phyloP scores from a whole-genome alignment of 2,888 invertebrate species.

The Tachina fera region DNA sequence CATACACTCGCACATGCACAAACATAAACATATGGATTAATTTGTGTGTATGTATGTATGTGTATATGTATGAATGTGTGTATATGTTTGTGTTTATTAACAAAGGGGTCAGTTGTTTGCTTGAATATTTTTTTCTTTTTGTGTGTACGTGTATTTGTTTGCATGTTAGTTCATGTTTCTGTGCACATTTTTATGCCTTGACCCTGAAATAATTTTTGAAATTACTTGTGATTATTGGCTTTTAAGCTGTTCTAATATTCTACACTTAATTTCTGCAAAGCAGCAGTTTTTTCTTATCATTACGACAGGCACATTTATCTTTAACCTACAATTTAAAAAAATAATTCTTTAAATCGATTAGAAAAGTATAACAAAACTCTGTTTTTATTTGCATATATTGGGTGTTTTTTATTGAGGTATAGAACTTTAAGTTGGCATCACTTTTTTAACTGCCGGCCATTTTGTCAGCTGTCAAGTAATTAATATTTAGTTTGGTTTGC shows the following conservation, averaged over 20 bases:
- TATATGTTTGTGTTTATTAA: neutral
- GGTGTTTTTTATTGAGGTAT: too few species aligned
- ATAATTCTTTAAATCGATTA: neutral
- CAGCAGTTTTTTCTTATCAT: neutral
- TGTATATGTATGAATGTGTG: neutral
- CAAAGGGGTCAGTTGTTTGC: constrained; percentile 25
- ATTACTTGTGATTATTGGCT: constrained; percentile 69
- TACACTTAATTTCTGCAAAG: constrained; percentile 30
- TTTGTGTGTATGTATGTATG: neutral
- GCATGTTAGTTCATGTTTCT: neutral
- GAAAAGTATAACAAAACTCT: too few species aligned
- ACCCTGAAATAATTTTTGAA: constrained; percentile 65
- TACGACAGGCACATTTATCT: neutral
- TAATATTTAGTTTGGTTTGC: too few species aligned
- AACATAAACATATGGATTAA: neutral
- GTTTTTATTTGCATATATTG: too few species aligned
- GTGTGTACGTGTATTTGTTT: too few species aligned
- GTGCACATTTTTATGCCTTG: constrained; percentile 36
- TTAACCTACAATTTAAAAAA: neutral
- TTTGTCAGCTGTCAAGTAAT: too few species aligned
- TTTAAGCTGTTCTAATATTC: constrained; percentile 49
- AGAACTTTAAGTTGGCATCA: too few species aligned
- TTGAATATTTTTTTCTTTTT: neutral
- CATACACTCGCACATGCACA: neutral
- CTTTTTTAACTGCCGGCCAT: too few species aligned